Evolutionary conservation across 1,140 invertebrate genomes (phyloP).

Genomic region (Lepidostoma basale): DNA sequence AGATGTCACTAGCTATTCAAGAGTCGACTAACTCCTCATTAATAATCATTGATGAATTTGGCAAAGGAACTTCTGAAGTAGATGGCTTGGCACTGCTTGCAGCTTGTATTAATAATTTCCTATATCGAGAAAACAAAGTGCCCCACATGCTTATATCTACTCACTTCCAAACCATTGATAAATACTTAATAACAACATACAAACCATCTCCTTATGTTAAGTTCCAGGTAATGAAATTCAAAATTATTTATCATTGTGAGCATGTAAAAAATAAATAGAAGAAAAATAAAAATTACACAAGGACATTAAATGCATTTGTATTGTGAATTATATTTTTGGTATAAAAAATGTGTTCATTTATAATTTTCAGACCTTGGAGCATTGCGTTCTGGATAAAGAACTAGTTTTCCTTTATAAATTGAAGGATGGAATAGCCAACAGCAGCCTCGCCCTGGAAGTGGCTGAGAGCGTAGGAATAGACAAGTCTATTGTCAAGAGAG

Average conservation of each 20-base stretch:
- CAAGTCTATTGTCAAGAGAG: constrained; percentile 39
- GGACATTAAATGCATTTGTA: neutral
- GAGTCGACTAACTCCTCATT: constrained; percentile 71
- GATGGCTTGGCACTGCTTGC: constrained; percentile 77
- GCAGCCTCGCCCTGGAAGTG: constrained; percentile 65
- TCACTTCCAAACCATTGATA: constrained; percentile 72
- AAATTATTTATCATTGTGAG: constrained; percentile 5
- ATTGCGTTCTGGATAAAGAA: constrained; percentile 59
- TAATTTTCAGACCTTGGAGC: constrained; percentile 63
- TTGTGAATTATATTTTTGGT: neutral
- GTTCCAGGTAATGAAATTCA: constrained; percentile 63
- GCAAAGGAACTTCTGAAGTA: constrained; percentile 80
- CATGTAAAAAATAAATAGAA: neutral
- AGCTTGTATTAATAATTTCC: constrained; percentile 69
- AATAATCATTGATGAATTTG: constrained; percentile 90
- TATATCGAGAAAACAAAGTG: constrained; percentile 61
- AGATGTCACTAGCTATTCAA: constrained; percentile 75
- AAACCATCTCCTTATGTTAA: constrained; percentile 54
- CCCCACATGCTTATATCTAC: constrained; percentile 81
- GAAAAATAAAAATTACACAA: neutral
- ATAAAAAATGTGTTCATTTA: neutral
- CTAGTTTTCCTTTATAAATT: constrained; percentile 69
- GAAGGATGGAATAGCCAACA: constrained; percentile 57
- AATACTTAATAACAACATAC: constrained; percentile 56
- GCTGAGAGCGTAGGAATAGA: constrained; percentile 58